Conservation (phyloP, 2,888 invertebrate species). For the Athalia circularis region DNA sequence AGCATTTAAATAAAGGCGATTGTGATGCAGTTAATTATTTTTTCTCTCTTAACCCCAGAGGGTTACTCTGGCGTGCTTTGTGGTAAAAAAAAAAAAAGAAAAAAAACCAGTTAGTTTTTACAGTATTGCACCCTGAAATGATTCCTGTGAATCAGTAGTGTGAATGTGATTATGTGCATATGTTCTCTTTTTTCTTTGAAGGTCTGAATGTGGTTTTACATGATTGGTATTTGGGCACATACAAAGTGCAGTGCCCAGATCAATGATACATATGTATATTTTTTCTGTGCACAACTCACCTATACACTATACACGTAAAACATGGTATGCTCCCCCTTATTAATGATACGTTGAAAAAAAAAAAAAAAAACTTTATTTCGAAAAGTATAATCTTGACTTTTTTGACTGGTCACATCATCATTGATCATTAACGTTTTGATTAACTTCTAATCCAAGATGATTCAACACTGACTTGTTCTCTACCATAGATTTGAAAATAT, state of each 20-base stretch:
- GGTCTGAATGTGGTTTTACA: not conserved
- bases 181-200: not conserved
- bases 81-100: too few species aligned
- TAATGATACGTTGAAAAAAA: slow-evolving; percentile 24
- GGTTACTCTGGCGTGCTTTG: too few species aligned
- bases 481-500: too few species aligned
- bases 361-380: not conserved
- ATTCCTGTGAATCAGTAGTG: not conserved
- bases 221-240: not conserved
- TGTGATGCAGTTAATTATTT: not conserved
- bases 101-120: not conserved
- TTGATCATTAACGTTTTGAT: too few species aligned
- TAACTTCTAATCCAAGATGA: too few species aligned
- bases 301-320: slow-evolving; percentile 23
- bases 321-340: not conserved
- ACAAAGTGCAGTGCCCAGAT: not conserved
- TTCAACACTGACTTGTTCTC: too few species aligned
- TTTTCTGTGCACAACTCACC: slow-evolving; percentile 5
- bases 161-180: slow-evolving; percentile 11
- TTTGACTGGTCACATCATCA: too few species aligned
- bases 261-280: not conserved
- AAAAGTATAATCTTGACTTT: not conserved
- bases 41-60: not conserved
- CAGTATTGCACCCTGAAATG: not conserved
- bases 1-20: not conserved